phyloP scores from a whole-genome alignment of 2,888 invertebrate genomes.

The Cataglyphis livida region DNA sequence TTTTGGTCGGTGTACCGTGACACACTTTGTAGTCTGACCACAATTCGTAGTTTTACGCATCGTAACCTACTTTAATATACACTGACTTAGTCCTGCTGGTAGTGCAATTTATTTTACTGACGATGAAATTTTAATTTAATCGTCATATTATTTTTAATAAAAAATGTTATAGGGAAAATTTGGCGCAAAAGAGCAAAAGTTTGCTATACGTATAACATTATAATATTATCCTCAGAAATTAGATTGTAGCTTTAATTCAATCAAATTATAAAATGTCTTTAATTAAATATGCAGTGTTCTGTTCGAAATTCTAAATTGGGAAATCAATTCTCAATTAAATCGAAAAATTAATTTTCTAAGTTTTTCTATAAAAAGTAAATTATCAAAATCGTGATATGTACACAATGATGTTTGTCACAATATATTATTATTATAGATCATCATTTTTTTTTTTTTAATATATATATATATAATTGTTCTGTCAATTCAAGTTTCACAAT shows the following conservation, averaged over 20 bases:
- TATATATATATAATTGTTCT: neutral
- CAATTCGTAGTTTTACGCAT: conserved; percentile 28
- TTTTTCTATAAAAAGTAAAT: neutral
- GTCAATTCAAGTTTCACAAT: neutral
- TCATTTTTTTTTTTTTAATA: too few relatives aligned
- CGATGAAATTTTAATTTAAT: neutral
- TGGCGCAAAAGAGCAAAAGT: neutral
- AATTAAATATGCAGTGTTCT: neutral
- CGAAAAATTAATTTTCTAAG: neutral
- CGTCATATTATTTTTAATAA: conserved; percentile 1
- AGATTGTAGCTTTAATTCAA: neutral
- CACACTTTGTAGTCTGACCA: conserved; percentile 24
- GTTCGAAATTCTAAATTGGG: neutral
- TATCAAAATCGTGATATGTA: neutral
- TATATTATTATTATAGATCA: neutral
- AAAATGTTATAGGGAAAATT: neutral
- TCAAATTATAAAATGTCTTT: neutral
- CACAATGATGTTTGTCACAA: neutral
- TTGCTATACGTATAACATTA: neutral
- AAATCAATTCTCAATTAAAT: neutral
- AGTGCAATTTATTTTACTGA: neutral
- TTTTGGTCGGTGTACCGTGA: conserved; percentile 3
- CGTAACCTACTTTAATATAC: conserved; percentile 5
- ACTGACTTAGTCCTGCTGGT: neutral
- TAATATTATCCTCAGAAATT: neutral